Percentiles rank a stretch among this genome's conserved stretches.
Conservation (phyloP, 2,888 invertebrate species). For the Seira musarum region DNA sequence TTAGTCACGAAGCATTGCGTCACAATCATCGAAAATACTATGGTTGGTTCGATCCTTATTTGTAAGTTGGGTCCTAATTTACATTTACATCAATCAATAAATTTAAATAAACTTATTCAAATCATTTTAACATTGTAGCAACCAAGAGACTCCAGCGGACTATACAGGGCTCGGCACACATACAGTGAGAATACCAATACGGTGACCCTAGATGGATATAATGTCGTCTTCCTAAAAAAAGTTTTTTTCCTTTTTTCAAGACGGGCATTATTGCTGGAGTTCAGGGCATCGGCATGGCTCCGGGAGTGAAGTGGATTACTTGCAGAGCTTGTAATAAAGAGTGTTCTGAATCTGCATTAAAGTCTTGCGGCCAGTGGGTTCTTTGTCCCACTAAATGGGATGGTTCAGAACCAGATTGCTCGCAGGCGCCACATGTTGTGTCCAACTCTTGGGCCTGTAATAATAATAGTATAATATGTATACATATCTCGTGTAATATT, state of each 20-base stretch:
- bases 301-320: background rate
- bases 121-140: no score
- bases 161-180: slow-evolving; percentile 1
- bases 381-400: slow-evolving; percentile 12
- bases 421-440: slow-evolving; percentile 18
- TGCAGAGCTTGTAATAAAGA: background rate
- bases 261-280: slow-evolving; percentile 36
- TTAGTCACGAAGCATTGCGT: slow-evolving; percentile 23
- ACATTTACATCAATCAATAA: no score
- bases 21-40: slow-evolving; percentile 21
- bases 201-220: no score
- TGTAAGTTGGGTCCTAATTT: no score
- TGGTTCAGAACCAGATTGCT: background rate
- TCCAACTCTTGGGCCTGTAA: slow-evolving; percentile 17
- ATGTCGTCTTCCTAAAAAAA: no score
- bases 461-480: no score
- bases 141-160: slow-evolving; percentile 23
- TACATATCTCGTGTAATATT: no score
- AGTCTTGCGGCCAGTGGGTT: slow-evolving; percentile 20
- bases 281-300: slow-evolving; percentile 34
- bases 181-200: no score
- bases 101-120: no score
- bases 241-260: no score
- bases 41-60: slow-evolving; percentile 38
- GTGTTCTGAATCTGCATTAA: slow-evolving; percentile 22